phyloP scores from a whole-genome alignment of 2,888 invertebrate species.

The Lasioglossum malachurum region DNA sequence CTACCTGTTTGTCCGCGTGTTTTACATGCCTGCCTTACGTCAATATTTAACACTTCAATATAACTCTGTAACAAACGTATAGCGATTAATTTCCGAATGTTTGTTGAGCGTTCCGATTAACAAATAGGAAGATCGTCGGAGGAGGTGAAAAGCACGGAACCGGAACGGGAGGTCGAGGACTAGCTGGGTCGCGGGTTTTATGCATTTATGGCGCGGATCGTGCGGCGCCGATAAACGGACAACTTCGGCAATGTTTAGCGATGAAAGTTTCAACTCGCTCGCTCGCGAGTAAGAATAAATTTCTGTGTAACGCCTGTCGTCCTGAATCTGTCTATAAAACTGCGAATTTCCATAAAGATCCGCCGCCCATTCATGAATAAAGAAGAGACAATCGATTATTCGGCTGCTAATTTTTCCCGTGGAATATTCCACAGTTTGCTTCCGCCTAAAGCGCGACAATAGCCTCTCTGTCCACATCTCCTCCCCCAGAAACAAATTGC shows the following conservation, averaged over 20 bases:
- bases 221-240: background rate
- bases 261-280: background rate
- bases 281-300: background rate
- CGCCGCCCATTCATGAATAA: background rate
- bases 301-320: background rate
- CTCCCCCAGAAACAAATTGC: background rate
- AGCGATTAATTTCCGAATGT: no score
- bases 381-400: slow-evolving; percentile 8
- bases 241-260: background rate
- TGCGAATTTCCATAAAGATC: background rate
- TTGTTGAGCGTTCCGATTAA: background rate
- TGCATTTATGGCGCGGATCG: background rate
- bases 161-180: background rate
- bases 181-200: background rate
- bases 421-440: background rate
- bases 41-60: no score
- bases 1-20: no score
- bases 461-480: background rate
- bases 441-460: background rate
- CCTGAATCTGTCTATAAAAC: background rate
- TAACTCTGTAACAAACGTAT: no score
- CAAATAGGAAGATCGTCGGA: background rate
- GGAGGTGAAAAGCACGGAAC: background rate
- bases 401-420: background rate
- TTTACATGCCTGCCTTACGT: no score